A percentile compares a stretch with the other conserved stretches of the same genome.
Conservation (phyloP, 2,888 invertebrate genomes). For the Stramonita haemastoma region DNA sequence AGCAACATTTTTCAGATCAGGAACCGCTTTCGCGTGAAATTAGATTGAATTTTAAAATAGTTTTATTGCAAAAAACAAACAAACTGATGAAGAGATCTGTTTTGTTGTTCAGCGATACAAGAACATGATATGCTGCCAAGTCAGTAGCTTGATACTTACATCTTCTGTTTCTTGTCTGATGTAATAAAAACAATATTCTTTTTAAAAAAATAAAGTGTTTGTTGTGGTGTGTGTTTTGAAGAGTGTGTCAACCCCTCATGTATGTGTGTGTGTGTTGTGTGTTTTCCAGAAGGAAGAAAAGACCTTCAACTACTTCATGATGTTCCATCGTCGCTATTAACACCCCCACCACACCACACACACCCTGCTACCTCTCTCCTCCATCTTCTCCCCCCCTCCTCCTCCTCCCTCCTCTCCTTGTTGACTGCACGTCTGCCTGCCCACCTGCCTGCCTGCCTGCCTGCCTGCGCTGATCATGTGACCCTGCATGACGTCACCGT, state of each 20-base stretch:
- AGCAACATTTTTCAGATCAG: background rate
- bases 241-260: background rate
- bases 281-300: slow-evolving; percentile 56
- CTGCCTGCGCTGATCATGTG: background rate
- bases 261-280: slow-evolving; percentile 33
- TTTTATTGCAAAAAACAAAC: background rate
- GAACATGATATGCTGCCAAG: no score
- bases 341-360: background rate
- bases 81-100: background rate
- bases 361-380: slow-evolving; percentile 16
- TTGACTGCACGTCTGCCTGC: slow-evolving; percentile 20
- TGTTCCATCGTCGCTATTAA: slow-evolving; percentile 55
- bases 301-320: slow-evolving; percentile 54
- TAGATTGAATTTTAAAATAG: background rate
- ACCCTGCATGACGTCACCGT: slow-evolving; percentile 3
- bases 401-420: background rate
- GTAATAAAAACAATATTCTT: background rate
- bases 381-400: background rate
- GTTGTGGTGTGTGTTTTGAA: no score
- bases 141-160: background rate
- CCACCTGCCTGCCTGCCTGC: no score
- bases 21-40: no score
- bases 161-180: background rate
- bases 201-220: no score
- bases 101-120: no score